Evolutionary conservation across 2,113 vertebrate genomes (phyloP).

Genomic region (Tauraco erythrolophus): DNA sequence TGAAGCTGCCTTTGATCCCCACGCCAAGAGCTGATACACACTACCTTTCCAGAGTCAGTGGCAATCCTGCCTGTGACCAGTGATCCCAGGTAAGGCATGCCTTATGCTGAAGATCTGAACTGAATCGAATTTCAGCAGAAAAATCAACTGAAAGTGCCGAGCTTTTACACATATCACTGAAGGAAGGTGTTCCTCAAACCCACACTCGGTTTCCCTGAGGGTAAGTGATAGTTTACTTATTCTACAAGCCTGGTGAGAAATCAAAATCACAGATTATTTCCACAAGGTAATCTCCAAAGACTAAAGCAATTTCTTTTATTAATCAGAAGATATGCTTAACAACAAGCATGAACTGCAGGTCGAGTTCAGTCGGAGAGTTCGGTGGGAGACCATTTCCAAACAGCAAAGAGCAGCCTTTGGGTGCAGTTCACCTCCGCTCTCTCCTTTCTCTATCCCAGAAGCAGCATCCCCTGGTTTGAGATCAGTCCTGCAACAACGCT

Average conservation of each 20-base stretch:
- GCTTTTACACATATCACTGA: background rate
- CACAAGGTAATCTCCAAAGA: background rate
- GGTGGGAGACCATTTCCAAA: background rate
- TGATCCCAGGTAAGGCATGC: background rate
- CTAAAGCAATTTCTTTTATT: background rate
- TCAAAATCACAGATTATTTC: background rate
- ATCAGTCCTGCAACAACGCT: background rate
- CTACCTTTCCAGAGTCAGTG: background rate
- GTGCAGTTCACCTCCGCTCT: rapidly evolving
- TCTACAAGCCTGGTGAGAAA: background rate
- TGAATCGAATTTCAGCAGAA: background rate
- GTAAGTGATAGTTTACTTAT: background rate
- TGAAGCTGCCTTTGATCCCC: background rate
- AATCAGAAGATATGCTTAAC: background rate
- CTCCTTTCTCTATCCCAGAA: background rate
- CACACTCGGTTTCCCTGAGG: background rate
- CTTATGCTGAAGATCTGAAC: background rate
- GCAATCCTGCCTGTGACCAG: background rate
- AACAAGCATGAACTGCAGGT: background rate
- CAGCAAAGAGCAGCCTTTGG: background rate
- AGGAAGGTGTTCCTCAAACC: background rate
- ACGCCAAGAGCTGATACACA: background rate
- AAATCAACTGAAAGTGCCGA: background rate
- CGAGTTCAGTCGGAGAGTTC: background rate
- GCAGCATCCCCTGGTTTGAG: background rate